Percentiles rank a stretch among this genome's conserved stretches.
Evolutionary conservation across 2,113 vertebrate genomes (phyloP).

Genomic region (Melierax canorus): DNA sequence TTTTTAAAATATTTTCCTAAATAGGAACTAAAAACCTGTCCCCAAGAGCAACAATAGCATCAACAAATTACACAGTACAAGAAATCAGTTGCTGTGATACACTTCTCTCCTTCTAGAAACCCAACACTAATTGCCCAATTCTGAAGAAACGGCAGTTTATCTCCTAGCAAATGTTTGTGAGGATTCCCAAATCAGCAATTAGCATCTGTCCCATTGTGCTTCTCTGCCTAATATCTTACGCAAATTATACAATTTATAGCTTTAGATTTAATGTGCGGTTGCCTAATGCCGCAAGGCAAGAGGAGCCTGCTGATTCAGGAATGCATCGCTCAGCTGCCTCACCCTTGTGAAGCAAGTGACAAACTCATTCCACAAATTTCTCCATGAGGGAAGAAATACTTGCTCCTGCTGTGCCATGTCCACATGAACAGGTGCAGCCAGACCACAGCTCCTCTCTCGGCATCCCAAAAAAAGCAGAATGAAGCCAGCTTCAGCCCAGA

Average conservation of each 20-base stretch:
- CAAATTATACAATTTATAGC: constrained; percentile 54
- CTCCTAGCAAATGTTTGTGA: constrained; percentile 3
- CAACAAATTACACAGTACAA: constrained; percentile 5
- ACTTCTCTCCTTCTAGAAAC: constrained; percentile 20
- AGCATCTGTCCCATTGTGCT: constrained; percentile 6
- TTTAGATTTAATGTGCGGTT: neutral
- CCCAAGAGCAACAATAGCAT: neutral
- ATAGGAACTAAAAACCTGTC: neutral
- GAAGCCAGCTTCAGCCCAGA: neutral
- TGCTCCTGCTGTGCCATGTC: neutral
- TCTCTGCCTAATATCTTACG: constrained; percentile 34
- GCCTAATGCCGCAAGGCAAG: neutral
- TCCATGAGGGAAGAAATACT: neutral
- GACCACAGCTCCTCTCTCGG: neutral
- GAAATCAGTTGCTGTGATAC: neutral
- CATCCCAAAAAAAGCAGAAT: neutral
- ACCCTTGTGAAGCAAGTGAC: neutral
- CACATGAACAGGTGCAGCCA: constrained; percentile 7
- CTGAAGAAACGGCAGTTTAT: constrained; percentile 33
- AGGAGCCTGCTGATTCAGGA: constrained; percentile 18
- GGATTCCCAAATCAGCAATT: constrained; percentile 35
- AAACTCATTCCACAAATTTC: constrained; percentile 30
- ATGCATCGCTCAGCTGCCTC: neutral
- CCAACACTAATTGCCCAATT: constrained; percentile 7
- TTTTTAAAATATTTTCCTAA: neutral